Conservation (phyloP, 2,113 vertebrate genomes). For the Garra rufa region DNA sequence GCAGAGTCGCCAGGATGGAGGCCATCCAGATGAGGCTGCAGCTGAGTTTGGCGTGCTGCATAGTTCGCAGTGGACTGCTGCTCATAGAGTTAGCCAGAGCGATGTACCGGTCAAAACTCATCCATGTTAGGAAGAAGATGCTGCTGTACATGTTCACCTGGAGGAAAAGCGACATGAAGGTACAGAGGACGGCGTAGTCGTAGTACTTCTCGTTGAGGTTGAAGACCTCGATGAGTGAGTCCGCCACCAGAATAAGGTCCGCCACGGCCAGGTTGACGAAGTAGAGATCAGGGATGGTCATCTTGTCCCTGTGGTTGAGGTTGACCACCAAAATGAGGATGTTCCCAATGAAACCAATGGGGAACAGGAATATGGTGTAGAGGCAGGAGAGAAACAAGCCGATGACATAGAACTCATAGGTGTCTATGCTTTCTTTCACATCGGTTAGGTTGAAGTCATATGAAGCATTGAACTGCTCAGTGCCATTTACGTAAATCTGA, state of each 20-base stretch:
- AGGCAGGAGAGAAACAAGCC: constrained; percentile 93
- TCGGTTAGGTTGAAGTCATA: constrained; percentile 72
- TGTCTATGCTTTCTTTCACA: constrained; percentile 72
- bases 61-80: constrained; percentile 87
- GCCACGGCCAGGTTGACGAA: constrained; percentile 94
- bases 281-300: constrained; percentile 98
- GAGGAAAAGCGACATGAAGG: constrained; percentile 97
- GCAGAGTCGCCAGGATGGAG: constrained; percentile 88
- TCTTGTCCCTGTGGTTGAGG: constrained; percentile 91
- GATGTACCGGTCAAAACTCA: constrained; percentile 97
- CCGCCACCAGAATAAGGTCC: constrained; percentile 92
- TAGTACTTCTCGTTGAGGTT: constrained; percentile 97
- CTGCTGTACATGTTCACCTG: constrained; percentile 99
- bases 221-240: constrained; percentile 97
- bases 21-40: constrained; percentile 97
- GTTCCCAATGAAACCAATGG: constrained; percentile 95
- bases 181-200: constrained; percentile 91
- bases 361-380: constrained; percentile 94
- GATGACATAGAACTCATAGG: constrained; percentile 84
- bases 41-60: constrained; percentile 91
- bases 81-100: constrained; percentile 89
- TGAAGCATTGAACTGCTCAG: constrained; percentile 74
- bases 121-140: constrained; percentile 99
- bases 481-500: constrained; percentile 77
- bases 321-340: constrained; percentile 95